Evolutionary conservation across 2,113 vertebrate species (phyloP), one percentile per base, ranked within the genome.

Genomic region (Procavia capensis): DNA sequence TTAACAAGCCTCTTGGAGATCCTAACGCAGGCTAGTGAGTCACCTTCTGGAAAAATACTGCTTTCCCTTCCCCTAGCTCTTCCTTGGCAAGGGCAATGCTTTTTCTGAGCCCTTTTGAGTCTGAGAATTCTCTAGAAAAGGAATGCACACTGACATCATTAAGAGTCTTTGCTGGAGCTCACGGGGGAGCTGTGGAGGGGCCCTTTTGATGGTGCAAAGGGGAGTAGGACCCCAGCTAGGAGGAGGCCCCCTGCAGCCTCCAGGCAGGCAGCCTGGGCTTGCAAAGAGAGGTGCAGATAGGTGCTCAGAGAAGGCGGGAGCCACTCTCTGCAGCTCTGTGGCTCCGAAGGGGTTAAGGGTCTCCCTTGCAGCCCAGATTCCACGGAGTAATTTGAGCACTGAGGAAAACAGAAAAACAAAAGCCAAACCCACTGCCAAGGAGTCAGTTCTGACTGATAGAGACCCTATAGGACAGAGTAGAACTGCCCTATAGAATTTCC

Each of bases 331-430:
- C 11, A 39, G 70, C n/a, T 74, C 19, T 27, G 27, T 27, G 27
- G 74, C 25, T 13, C 29, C 0, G 27, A 54, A 82, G 39, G 63
- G 31, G 79, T 72, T 83, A 94, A 84, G 8, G 31, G n/a, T 36
- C 41, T 94, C 85, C 45, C 29, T 76, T 13, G 50, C 89, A 47
- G 76, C 76, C 85, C 59, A 74, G 64, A 89, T 81, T 93, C 84
- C 83, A 91, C 25, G 83, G 83, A 70, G 45, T 54, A 82, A 85
- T 64, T 45, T 9, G 92, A 93, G 74, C 25, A 27, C 63, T 17
- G 50, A n/a, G n/a, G n/a, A n/a, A n/a, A n/a, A n/a, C n/a, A n/a
- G n/a, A n/a, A n/a, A n/a, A n/a, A n/a, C n/a, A n/a, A n/a, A n/a
- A n/a, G n/a, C n/a, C n/a, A n/a, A n/a, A n/a, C n/a, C n/a, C n/a